These are phyloP conservation scores for Anser brachyrhynchus DNA, from an alignment of 2,113 vertebrate species.

Conservation along the genomic window DNA sequence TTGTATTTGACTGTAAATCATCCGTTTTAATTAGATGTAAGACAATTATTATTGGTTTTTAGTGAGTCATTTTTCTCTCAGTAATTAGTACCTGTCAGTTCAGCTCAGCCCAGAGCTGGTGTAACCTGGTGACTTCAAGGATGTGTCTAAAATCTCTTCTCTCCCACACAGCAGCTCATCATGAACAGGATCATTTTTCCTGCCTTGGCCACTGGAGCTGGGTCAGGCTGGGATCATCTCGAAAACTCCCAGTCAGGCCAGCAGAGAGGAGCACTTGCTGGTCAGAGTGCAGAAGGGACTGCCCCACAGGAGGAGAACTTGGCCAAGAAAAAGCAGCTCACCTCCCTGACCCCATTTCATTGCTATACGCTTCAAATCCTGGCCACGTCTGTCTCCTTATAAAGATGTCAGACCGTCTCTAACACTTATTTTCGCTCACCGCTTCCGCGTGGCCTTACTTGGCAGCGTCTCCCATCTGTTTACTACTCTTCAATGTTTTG, in stretches of 20 bases:
- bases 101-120: slow-evolving; percentile 3
- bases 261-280: accelerated
- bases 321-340: slow-evolving; percentile 32
- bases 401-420: slow-evolving; percentile 54
- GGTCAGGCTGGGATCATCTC: neutral
- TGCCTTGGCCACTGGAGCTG: neutral
- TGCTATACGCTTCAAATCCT: slow-evolving; percentile 35
- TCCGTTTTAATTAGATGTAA: slow-evolving; percentile 19
- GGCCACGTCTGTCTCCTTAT: neutral
- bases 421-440: slow-evolving; percentile 37
- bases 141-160: slow-evolving; percentile 21
- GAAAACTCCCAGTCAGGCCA: neutral
- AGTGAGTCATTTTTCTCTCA: slow-evolving; percentile 48
- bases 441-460: slow-evolving; percentile 37
- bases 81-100: slow-evolving; percentile 54
- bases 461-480: slow-evolving; percentile 63
- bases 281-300: neutral
- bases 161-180: neutral
- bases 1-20: slow-evolving; percentile 46
- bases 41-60: slow-evolving; percentile 45
- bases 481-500: neutral
- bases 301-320: neutral
- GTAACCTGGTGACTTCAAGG: slow-evolving; percentile 40
- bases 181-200: neutral
- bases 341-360: neutral